phyloP scores from a whole-genome alignment of 2,797 vertebrate genomes.

The Sphaeramia orbicularis region DNA sequence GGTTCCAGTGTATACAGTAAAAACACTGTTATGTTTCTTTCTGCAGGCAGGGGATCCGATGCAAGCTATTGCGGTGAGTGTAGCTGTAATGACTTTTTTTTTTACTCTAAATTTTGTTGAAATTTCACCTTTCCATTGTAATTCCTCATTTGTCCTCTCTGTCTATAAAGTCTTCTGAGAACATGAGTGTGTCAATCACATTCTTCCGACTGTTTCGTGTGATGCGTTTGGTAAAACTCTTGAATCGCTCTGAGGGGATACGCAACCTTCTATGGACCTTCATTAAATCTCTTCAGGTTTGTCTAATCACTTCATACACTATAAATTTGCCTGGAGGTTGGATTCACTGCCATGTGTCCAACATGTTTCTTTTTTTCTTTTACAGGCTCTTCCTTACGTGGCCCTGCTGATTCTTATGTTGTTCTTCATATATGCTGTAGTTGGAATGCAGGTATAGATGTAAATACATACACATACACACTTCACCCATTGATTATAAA shows the following conservation, averaged over 20 bases:
- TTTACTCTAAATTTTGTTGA: neutral
- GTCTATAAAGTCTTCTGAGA: conserved; percentile 84
- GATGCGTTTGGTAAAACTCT: conserved; percentile 92
- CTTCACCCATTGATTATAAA: neutral
- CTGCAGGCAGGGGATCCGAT: conserved; percentile 81
- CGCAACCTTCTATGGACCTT: conserved; percentile 96
- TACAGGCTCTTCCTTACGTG: conserved; percentile 87
- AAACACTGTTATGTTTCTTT: neutral
- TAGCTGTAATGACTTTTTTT: no score
- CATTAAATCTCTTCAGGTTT: conserved; percentile 96
- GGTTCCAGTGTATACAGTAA: no score
- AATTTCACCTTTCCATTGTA: neutral
- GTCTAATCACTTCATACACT: neutral
- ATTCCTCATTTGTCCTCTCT: neutral
- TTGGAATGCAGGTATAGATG: conserved; percentile 92
- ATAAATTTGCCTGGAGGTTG: neutral
- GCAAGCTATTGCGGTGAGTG: conserved; percentile 81
- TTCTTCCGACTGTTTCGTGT: conserved; percentile 96
- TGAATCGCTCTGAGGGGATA: conserved; percentile 94
- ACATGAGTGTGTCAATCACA: conserved; percentile 93
- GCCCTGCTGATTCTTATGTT: conserved; percentile 80
- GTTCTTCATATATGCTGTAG: conserved; percentile 97
- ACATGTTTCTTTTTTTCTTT: conserved; percentile 19
- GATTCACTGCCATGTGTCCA: neutral
- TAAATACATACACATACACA: conserved; percentile 6